Conservation (phyloP, 2,888 invertebrate species). For the Philaethria dido region DNA sequence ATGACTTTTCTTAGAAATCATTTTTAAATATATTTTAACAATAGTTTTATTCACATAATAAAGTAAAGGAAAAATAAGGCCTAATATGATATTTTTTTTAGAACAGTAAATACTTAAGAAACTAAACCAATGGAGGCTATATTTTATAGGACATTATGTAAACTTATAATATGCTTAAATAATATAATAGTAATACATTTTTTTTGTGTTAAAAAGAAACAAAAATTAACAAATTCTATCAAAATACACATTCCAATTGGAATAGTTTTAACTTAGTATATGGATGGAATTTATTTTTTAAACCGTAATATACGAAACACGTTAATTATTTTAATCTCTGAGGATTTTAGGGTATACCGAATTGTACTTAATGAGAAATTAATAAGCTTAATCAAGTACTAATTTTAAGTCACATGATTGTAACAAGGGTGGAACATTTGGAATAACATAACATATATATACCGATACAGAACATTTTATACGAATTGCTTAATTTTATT, state of each 20-base stretch:
- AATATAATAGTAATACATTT: too few species aligned
- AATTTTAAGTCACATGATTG: conserved; percentile 47
- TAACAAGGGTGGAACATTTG: conserved; percentile 33
- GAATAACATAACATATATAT: not conserved
- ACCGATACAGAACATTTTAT: not conserved
- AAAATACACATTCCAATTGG: not conserved
- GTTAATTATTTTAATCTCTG: not conserved
- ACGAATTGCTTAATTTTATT: not conserved
- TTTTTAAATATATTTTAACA: too few species aligned
- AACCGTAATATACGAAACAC: not conserved
- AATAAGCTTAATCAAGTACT: conserved; percentile 13
- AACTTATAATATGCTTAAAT: too few species aligned
- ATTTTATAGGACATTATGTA: too few species aligned
- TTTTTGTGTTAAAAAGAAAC: not conserved
- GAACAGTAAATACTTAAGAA: too few species aligned
- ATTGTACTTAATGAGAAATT: not conserved
- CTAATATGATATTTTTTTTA: too few species aligned
- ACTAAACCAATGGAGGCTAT: too few species aligned
- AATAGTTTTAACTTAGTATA: not conserved
- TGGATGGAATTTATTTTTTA: not conserved
- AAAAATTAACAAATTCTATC: not conserved
- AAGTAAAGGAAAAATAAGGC: too few species aligned
- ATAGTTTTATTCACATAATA: too few species aligned
- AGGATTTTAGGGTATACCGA: not conserved
- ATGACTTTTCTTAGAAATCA: too few species aligned